A percentile compares a stretch with the other conserved stretches of the same genome.
phyloP scores from a whole-genome alignment of 2,888 invertebrate species.

The Pocota personata region DNA sequence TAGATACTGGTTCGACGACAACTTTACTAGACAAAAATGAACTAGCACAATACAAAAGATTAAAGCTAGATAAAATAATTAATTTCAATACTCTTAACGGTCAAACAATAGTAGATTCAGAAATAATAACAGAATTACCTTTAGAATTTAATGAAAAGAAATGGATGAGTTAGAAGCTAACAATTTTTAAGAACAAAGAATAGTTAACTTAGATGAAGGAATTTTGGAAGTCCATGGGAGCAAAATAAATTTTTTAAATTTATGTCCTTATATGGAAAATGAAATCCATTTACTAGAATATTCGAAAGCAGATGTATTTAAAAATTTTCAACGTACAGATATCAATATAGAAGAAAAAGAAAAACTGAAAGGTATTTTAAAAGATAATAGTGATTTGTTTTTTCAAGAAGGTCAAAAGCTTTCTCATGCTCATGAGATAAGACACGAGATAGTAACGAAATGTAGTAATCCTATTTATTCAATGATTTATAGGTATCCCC shows the following conservation, averaged over 20 bases:
- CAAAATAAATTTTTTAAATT: background rate
- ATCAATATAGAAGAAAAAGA: conserved; percentile 1
- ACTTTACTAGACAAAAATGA: background rate
- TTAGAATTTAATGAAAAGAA: background rate
- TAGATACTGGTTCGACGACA: background rate
- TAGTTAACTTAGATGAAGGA: background rate
- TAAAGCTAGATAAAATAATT: too few relatives aligned
- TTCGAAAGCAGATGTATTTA: background rate
- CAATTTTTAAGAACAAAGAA: conserved; percentile 4
- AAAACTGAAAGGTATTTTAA: background rate
- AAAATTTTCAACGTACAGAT: background rate
- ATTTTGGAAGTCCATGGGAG: background rate
- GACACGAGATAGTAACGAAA: background rate
- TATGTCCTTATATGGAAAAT: background rate
- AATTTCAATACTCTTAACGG: background rate
- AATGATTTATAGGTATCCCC: too few relatives aligned
- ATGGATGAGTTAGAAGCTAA: conserved; percentile 5
- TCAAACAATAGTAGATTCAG: background rate
- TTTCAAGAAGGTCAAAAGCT: background rate
- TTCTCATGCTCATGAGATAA: background rate
- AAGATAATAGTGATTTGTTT: background rate
- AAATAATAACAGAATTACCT: background rate
- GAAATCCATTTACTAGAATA: conserved; percentile 8
- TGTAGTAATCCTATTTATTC: background rate
- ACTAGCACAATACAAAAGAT: background rate